A percentile compares a stretch with the other conserved stretches of the same genome.
phyloP scores from a whole-genome alignment of 2,113 vertebrate species.

The Cyrtonyx montezumae region DNA sequence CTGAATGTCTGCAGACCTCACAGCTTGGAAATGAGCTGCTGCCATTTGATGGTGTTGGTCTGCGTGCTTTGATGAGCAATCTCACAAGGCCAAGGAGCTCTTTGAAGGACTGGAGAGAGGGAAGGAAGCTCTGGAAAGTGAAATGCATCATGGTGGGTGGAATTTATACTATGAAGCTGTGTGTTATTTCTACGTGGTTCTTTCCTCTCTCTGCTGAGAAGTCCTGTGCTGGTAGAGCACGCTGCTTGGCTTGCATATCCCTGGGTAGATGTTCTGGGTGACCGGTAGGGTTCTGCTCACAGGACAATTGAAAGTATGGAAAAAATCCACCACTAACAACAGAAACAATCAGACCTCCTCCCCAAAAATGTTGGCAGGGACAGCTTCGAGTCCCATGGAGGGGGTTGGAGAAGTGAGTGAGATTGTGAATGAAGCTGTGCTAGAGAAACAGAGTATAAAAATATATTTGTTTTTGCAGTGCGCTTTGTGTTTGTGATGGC shows the following conservation, averaged over 20 bases:
- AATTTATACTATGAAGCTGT: neutral
- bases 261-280: neutral
- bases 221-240: neutral
- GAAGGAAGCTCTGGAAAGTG: neutral
- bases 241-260: neutral
- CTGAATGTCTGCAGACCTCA: neutral
- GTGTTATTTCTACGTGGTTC: neutral
- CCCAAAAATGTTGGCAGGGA: neutral
- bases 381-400: neutral
- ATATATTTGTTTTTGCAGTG: neutral
- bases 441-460: neutral
- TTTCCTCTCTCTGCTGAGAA: neutral
- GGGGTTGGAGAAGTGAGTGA: neutral
- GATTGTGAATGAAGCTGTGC: accelerated
- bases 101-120: neutral
- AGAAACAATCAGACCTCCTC: neutral
- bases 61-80: neutral
- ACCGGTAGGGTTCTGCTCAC: neutral
- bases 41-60: neutral
- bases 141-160: neutral
- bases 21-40: neutral
- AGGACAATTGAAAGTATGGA: neutral
- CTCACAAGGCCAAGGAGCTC: neutral
- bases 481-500: neutral
- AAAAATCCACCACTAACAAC: too few species aligned